Evolutionary conservation across 2,797 vertebrate genomes (phyloP).

Genomic region (Setipinna tenuifilis): DNA sequence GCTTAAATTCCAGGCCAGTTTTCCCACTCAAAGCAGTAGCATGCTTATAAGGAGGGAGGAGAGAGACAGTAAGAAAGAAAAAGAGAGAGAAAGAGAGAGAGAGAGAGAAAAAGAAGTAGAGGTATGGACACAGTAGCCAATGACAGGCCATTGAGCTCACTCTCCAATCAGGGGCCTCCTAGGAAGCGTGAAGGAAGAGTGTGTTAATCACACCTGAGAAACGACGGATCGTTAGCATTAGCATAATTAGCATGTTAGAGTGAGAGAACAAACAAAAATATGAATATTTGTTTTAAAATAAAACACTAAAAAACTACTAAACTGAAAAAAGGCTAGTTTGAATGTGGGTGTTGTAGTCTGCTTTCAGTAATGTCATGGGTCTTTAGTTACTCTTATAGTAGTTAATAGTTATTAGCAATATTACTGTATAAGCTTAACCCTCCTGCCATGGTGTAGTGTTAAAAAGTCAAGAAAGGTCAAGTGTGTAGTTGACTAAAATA

Average conservation of each 20-base stretch:
- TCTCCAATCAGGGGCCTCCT: slow-evolving; percentile 80
- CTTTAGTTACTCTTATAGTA: slow-evolving; percentile 46
- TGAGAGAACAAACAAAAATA: slow-evolving; percentile 63
- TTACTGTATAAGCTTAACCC: slow-evolving; percentile 80
- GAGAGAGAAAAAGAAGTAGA: slow-evolving; percentile 44
- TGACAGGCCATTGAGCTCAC: slow-evolving; percentile 84
- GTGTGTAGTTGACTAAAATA: slow-evolving; percentile 70
- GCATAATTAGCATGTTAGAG: slow-evolving; percentile 80
- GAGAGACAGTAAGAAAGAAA: no score
- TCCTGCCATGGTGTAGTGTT: slow-evolving; percentile 83
- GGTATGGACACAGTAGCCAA: slow-evolving; percentile 85
- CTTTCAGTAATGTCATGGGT: slow-evolving; percentile 87
- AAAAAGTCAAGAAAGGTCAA: slow-evolving; percentile 79
- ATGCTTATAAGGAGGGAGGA: slow-evolving; percentile 85
- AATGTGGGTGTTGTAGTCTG: slow-evolving; percentile 77
- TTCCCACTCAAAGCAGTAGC: slow-evolving; percentile 93
- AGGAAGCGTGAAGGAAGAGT: slow-evolving; percentile 77
- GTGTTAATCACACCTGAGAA: slow-evolving; percentile 77
- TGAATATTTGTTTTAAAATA: slow-evolving; percentile 38
- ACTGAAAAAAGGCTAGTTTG: slow-evolving; percentile 74
- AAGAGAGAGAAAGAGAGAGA: no score
- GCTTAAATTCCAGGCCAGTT: slow-evolving; percentile 81
- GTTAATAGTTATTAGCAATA: slow-evolving; percentile 66
- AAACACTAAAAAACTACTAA: slow-evolving; percentile 67
- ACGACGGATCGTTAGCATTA: slow-evolving; percentile 81